Evolutionary conservation across 2,113 vertebrate species (phyloP).

Genomic region (Maccullochella peelii): DNA sequence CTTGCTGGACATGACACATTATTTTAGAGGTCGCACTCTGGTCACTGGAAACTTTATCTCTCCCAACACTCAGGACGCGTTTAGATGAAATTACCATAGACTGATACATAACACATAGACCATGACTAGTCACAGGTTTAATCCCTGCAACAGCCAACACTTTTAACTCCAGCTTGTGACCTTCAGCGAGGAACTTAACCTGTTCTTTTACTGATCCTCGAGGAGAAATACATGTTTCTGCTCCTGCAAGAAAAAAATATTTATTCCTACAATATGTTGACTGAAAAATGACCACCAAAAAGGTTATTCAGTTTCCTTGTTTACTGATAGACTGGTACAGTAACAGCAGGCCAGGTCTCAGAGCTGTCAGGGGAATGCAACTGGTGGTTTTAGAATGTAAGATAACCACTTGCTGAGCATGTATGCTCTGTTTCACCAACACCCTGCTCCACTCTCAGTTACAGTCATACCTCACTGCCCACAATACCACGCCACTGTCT

Average conservation of each 20-base stretch:
- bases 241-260: background rate
- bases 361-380: slow-evolving; percentile 34
- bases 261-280: background rate
- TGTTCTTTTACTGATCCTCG: background rate
- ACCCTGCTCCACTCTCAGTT: slow-evolving; percentile 26
- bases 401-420: slow-evolving; percentile 38
- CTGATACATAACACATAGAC: slow-evolving; percentile 27
- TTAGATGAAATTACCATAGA: slow-evolving; percentile 24
- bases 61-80: slow-evolving; percentile 23
- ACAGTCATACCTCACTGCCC: slow-evolving; percentile 28
- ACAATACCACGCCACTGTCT: slow-evolving; percentile 16
- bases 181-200: background rate
- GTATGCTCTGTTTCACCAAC: slow-evolving; percentile 51
- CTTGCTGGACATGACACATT: slow-evolving; percentile 42
- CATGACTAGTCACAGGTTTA: slow-evolving; percentile 17
- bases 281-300: too few relatives aligned
- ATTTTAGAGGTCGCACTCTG: slow-evolving; percentile 60
- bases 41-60: slow-evolving; percentile 63
- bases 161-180: background rate
- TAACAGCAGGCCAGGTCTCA: background rate
- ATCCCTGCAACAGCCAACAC: background rate
- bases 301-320: too few relatives aligned
- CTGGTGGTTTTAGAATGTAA: slow-evolving; percentile 14
- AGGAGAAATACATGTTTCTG: background rate
- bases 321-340: background rate